Conservation (phyloP, 2,888 invertebrate species). For the Epicampocera succincta region DNA sequence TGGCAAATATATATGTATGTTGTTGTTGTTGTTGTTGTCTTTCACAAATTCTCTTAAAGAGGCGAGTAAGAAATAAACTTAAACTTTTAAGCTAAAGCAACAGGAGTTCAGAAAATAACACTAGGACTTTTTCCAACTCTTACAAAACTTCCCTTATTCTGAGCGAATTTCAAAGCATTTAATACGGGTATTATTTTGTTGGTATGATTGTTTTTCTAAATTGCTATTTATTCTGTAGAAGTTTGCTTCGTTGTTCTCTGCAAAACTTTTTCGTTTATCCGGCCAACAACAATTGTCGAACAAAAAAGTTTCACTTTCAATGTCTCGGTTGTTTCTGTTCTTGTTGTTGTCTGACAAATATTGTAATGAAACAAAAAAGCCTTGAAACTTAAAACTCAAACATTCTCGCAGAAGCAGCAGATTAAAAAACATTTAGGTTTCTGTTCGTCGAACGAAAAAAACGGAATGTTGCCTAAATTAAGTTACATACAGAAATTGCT, state of each 20-base stretch:
- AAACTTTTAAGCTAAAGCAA: constrained; percentile 63
- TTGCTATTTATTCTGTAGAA: constrained; percentile 6
- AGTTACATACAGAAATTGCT: background rate
- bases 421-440: background rate
- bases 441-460: background rate
- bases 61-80: constrained; percentile 46
- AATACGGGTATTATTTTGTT: background rate
- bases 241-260: constrained; percentile 25
- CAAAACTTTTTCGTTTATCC: constrained; percentile 9
- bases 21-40: constrained; percentile 2
- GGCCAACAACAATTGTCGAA: background rate
- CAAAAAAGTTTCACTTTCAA: constrained; percentile 65
- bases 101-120: constrained; percentile 57
- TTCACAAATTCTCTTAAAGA: constrained; percentile 50
- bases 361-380: background rate
- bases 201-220: constrained; percentile 16
- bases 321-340: constrained; percentile 67
- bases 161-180: background rate
- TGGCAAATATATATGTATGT: constrained; percentile 8
- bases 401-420: background rate
- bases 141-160: background rate
- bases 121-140: background rate
- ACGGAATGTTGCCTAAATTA: background rate
- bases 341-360: background rate
- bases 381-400: background rate